Percentiles rank a stretch among this genome's conserved stretches.
Evolutionary conservation across 2,113 vertebrate genomes (phyloP).

Genomic region (Piliocolobus tephrosceles): DNA sequence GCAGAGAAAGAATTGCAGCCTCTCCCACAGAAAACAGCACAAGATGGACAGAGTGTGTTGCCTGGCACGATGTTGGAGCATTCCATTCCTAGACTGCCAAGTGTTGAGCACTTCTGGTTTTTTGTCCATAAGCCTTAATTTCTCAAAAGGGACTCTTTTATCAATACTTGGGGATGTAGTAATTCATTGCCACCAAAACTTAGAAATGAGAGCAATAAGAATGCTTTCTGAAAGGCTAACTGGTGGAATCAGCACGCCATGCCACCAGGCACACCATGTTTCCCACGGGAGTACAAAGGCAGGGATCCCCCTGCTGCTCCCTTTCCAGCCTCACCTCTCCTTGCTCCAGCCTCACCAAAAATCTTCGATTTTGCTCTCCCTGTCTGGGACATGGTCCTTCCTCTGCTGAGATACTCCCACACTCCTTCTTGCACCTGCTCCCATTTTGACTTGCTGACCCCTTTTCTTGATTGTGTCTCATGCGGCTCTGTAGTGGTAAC

Average conservation of each 20-base stretch:
- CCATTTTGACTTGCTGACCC: neutral
- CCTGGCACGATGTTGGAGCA: neutral
- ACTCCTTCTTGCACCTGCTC: neutral
- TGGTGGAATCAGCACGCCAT: accelerated
- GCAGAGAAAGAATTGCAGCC: neutral
- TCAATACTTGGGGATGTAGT: neutral
- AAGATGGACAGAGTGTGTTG: neutral
- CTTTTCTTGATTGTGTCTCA: neutral
- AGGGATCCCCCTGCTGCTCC: neutral
- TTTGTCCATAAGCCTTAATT: neutral
- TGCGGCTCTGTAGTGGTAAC: no score
- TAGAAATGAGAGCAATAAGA: neutral
- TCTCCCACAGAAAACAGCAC: neutral
- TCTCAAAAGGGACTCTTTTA: neutral
- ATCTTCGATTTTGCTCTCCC: neutral
- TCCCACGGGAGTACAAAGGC: accelerated
- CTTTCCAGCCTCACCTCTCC: neutral
- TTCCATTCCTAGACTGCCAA: no score
- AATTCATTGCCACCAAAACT: neutral
- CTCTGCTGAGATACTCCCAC: neutral
- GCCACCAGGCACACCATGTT: accelerated
- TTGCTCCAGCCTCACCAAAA: no score
- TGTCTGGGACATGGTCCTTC: neutral
- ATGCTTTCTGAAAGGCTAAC: neutral
- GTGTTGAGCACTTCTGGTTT: neutral